Percentiles rank a stretch among this genome's conserved stretches.
These are phyloP conservation scores for Lepeophtheirus salmonis DNA, from an alignment of 1,140 invertebrate genomes.

Conservation along the genomic window DNA sequence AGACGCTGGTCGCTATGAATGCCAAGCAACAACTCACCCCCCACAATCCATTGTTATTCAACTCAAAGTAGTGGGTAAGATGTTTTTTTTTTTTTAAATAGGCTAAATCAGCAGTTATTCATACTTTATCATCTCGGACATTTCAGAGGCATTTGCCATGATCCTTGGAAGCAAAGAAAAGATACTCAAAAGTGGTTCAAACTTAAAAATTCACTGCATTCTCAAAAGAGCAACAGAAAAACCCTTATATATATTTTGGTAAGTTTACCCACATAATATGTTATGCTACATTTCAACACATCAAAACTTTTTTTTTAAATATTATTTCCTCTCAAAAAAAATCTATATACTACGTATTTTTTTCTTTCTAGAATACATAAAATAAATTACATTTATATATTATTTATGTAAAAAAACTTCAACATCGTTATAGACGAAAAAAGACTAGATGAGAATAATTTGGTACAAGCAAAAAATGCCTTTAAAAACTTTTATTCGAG, in stretches of 20 bases:
- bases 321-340: no score
- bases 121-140: constrained; percentile 4
- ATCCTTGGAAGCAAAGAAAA: constrained; percentile 63
- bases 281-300: no score
- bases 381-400: no score
- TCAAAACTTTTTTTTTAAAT: no score
- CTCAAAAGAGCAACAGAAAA: constrained; percentile 58
- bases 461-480: no score
- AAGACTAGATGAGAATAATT: no score
- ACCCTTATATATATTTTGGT: constrained; percentile 61
- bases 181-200: constrained; percentile 63
- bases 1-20: constrained; percentile 31
- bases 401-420: no score
- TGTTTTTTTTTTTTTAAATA: no score
- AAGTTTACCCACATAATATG: constrained; percentile 25
- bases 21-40: constrained; percentile 29
- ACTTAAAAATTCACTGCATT: constrained; percentile 53
- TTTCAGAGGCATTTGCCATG: constrained; percentile 57
- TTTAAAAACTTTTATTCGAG: no score
- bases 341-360: no score
- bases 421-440: no score
- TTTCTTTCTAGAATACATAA: no score
- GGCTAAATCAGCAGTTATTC: neutral
- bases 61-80: constrained; percentile 27
- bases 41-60: constrained; percentile 27